Conservation (phyloP, 2,888 invertebrate genomes). For the Caenorhabditis panamensis region DNA sequence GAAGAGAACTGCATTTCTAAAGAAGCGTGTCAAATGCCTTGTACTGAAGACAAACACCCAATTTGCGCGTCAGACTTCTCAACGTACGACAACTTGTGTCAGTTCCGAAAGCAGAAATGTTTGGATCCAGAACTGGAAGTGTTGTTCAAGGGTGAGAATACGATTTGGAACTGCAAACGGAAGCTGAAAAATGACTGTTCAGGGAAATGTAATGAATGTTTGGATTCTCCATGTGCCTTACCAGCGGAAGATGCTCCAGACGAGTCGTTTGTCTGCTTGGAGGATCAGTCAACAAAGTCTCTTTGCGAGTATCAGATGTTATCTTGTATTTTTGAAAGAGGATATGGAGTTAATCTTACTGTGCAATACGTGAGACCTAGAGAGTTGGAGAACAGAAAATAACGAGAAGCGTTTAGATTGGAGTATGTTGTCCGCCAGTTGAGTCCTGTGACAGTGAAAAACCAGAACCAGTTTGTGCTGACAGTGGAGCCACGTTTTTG, state of each 20-base stretch:
- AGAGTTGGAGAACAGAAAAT: background rate
- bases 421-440: constrained; percentile 69
- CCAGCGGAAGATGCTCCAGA: constrained; percentile 71
- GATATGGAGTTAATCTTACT: constrained; percentile 77
- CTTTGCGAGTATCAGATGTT: constrained; percentile 80
- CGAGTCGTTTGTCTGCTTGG: constrained; percentile 75
- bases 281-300: constrained; percentile 73
- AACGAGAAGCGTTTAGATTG: constrained; percentile 47
- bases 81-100: constrained; percentile 67
- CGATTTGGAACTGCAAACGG: too few species aligned
- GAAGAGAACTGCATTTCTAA: constrained; percentile 64
- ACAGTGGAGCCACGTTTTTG: constrained; percentile 71
- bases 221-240: constrained; percentile 72
- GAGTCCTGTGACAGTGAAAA: constrained; percentile 67
- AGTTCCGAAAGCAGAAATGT: constrained; percentile 66
- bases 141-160: constrained; percentile 71
- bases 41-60: constrained; percentile 55
- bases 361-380: constrained; percentile 69
- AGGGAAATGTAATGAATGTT: constrained; percentile 75
- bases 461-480: constrained; percentile 73
- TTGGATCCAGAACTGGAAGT: constrained; percentile 56
- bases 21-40: constrained; percentile 61
- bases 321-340: constrained; percentile 75
- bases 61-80: constrained; percentile 66
- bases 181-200: too few species aligned